These are phyloP conservation scores for Eucriotettix oculatus DNA, from an alignment of 2,888 invertebrate genomes.

Conservation along the genomic window DNA sequence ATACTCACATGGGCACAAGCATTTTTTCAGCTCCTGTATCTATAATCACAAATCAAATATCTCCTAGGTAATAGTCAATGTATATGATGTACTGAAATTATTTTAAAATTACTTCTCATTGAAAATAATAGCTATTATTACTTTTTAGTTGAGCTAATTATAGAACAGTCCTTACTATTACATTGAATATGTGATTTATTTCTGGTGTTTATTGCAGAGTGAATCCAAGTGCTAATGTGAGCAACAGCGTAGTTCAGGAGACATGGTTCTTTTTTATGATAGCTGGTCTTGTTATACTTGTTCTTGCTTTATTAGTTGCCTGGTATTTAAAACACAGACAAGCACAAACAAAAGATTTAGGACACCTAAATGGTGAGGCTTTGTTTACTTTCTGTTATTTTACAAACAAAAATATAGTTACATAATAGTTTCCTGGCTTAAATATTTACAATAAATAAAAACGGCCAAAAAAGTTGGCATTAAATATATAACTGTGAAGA, in stretches of 20 bases:
- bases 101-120: background rate
- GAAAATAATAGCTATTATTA: background rate
- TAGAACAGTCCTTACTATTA: background rate
- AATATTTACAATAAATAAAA: no score
- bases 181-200: background rate
- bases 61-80: conserved; percentile 9
- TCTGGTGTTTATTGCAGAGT: conserved; percentile 17
- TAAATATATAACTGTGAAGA: no score
- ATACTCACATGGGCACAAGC: conserved; percentile 74
- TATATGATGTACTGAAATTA: background rate
- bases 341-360: conserved; percentile 40
- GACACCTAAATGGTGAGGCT: conserved; percentile 38
- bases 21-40: conserved; percentile 68
- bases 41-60: conserved; percentile 42
- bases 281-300: conserved; percentile 39
- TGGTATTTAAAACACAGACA: conserved; percentile 38
- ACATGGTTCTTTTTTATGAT: conserved; percentile 58
- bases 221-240: conserved; percentile 28
- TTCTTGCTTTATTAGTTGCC: conserved; percentile 26
- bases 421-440: no score
- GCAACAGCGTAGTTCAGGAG: conserved; percentile 35
- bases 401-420: background rate
- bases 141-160: background rate
- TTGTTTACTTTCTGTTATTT: background rate
- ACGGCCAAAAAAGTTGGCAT: no score